Evolutionary conservation across 1,140 invertebrate genomes (phyloP), one percentile per base, ranked within the genome.

Genomic region (Helicoverpa armigera): DNA sequence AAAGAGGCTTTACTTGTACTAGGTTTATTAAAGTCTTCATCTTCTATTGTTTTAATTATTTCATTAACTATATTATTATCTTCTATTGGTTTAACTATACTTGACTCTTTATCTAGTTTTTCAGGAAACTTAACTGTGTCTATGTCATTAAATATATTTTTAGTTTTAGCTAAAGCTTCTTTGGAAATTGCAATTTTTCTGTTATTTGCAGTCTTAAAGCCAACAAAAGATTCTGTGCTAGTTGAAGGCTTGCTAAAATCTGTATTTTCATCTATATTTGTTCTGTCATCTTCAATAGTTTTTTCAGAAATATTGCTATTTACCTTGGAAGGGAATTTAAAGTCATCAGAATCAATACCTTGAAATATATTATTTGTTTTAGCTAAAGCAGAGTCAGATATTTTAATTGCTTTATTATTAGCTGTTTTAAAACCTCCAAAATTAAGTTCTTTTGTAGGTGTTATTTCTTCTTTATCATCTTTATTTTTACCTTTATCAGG

Each of bases 331-430:
- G 43, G 13, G 9, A 23, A 11, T 11, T 2, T 0, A 18, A 50
- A 50, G 12, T 77, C 50, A 67, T 53, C 2, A 23, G 48, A 5
- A n/a, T 77, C 58, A 65, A 86, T 90, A 78, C 83, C 77, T 58
- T 83, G 43, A 29, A 83, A 82, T 31, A 85, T 67, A 58, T 70
- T 76, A 50, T 69, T 79, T 1, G 80, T 86, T 73, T 85, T 87
- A 18, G 84, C 83, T 31, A 94, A 70, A 70, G 90, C 84, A 63
- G 87, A 81, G 70, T 88, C 82, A 9, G 92, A 91, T 31, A 89
- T 74, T 50, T 54, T 69, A 69, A 89, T 80, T 50, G 82, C 43
- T 63, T 89, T 87, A 73, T 88, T 85, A 65, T 77, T 89, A 16
- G 85, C 81, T 31, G 85, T 84, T 63, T 81, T 75, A 58, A 85